Percentiles rank a stretch among this genome's conserved stretches.
Conservation (phyloP, 2,113 vertebrate genomes). For the human region GRCh38 chr1:243690501-243691000, state of each 20-base stretch:
- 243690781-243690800: not conserved
- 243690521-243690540: not conserved
- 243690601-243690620: not conserved
- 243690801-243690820: not conserved
- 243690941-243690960: not conserved
- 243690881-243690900: not conserved
- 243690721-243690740: accelerated
- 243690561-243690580: not conserved
- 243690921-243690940: not conserved
- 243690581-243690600: not conserved
- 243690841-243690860: conserved; percentile 17
- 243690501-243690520: not conserved
- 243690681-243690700: not conserved
- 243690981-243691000: not conserved
- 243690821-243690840: not conserved
- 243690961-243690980: not conserved
- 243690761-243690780: not conserved
- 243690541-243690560: not conserved
- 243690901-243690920: conserved; percentile 2
- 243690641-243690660: not conserved
- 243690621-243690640: not conserved
- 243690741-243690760: not conserved
- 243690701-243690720: not conserved
- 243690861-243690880: conserved; percentile 16
- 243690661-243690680: not conserved